These are phyloP conservation scores for Zeus faber DNA, from an alignment of 2,113 vertebrate species.

Conservation along the genomic window DNA sequence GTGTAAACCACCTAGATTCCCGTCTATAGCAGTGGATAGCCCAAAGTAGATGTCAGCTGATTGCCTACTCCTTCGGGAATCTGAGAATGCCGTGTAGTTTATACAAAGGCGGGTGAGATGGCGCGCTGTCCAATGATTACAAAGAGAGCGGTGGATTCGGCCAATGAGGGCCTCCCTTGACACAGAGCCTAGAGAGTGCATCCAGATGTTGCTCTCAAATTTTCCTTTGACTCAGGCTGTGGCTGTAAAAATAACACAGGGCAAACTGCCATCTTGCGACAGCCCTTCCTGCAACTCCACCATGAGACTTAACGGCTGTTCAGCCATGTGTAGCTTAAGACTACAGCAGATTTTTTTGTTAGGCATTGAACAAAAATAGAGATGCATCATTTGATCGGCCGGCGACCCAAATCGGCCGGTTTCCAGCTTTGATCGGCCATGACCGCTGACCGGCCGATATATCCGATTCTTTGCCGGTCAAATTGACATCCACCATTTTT, in stretches of 20 bases:
- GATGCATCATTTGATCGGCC: no score
- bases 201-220: slow-evolving; percentile 64
- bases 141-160: slow-evolving; percentile 1
- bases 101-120: slow-evolving; percentile 15
- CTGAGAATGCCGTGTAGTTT: slow-evolving; percentile 23
- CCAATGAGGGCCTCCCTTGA: slow-evolving; percentile 29
- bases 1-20: no score
- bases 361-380: background rate
- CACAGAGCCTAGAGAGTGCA: slow-evolving; percentile 38
- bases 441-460: no score
- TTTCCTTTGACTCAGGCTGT: slow-evolving; percentile 54
- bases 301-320: slow-evolving; percentile 7
- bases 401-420: no score
- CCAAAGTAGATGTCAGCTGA: background rate
- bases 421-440: no score
- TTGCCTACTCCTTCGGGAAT: background rate
- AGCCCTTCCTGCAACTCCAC: slow-evolving; percentile 30
- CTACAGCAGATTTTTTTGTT: background rate
- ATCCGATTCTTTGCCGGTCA: no score
- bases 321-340: background rate
- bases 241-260: slow-evolving; percentile 47
- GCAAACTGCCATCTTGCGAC: slow-evolving; percentile 22
- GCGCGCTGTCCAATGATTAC: slow-evolving; percentile 20
- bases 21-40: background rate
- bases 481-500: no score